Evolutionary conservation across 2,888 invertebrate species (phyloP).

Genomic region (Steinernema carpocapsae): DNA sequence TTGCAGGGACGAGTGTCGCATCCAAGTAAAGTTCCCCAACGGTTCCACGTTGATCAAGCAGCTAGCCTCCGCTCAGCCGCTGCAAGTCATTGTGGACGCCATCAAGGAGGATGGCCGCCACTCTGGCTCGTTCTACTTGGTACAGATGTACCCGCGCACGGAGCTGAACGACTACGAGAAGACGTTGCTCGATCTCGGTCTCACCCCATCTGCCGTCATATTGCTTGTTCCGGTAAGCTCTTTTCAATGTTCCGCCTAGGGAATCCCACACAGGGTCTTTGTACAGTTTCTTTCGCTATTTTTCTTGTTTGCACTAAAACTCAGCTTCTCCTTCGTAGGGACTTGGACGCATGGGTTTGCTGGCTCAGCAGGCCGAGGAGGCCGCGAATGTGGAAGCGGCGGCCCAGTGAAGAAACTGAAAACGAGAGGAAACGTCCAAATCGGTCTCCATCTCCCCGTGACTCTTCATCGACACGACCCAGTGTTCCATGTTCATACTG

Average conservation of each 20-base stretch:
- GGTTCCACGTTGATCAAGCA: slow-evolving; percentile 38
- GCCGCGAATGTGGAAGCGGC: not conserved
- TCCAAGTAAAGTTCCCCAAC: slow-evolving; percentile 44
- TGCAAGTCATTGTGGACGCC: slow-evolving; percentile 43
- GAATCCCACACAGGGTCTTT: not conserved
- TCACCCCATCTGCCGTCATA: slow-evolving; percentile 47
- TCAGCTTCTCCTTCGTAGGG: slow-evolving; percentile 27
- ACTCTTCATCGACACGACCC: too few species aligned
- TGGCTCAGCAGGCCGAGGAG: not conserved
- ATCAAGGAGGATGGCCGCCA: slow-evolving; percentile 45
- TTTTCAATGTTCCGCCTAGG: slow-evolving; percentile 27
- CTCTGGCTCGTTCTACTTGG: slow-evolving; percentile 41
- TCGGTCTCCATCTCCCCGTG: too few species aligned
- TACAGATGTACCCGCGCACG: slow-evolving; percentile 43
- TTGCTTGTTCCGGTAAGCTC: slow-evolving; percentile 44
- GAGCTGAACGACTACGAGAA: slow-evolving; percentile 43
- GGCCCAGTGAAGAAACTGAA: not conserved
- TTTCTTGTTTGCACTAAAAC: slow-evolving; percentile 31
- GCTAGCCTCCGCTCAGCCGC: slow-evolving; percentile 37
- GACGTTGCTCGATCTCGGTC: slow-evolving; percentile 40
- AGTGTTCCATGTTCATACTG: too few species aligned
- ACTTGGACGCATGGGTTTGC: not conserved
- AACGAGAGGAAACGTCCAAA: too few species aligned
- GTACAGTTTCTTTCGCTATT: not conserved
- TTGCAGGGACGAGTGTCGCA: slow-evolving; percentile 44